phyloP scores from a whole-genome alignment of 2,888 invertebrate genomes.

The Pristionchus exspectatus region DNA sequence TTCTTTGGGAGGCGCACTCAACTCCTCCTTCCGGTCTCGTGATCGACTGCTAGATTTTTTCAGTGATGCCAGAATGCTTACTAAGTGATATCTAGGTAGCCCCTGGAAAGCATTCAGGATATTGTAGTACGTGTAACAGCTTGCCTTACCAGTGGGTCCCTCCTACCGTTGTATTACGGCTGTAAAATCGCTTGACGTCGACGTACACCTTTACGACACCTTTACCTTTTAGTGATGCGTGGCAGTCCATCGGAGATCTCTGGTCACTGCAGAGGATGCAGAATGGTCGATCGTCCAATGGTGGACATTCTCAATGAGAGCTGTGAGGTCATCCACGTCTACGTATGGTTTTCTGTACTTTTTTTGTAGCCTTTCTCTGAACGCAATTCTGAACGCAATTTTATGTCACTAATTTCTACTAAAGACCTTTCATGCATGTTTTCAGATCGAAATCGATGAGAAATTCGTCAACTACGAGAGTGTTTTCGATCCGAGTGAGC shows the following conservation, averaged over 20 bases:
- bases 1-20: neutral
- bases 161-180: too few species aligned
- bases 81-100: too few species aligned
- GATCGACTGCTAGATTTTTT: too few species aligned
- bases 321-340: constrained; percentile 12
- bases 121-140: too few species aligned
- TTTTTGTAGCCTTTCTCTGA: neutral
- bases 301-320: constrained; percentile 5
- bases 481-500: neutral
- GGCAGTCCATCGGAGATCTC: neutral
- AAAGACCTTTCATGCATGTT: neutral
- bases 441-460: neutral
- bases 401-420: neutral
- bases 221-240: neutral
- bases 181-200: neutral
- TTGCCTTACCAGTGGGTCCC: too few species aligned
- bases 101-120: too few species aligned
- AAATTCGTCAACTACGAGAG: neutral
- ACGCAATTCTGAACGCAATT: too few species aligned
- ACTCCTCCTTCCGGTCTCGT: too few species aligned
- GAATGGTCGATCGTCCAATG: neutral
- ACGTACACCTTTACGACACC: too few species aligned
- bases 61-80: too few species aligned
- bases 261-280: neutral
- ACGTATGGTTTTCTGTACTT: neutral